Conservation (phyloP, 2,113 vertebrate species). For the Tinamus guttatus region DNA sequence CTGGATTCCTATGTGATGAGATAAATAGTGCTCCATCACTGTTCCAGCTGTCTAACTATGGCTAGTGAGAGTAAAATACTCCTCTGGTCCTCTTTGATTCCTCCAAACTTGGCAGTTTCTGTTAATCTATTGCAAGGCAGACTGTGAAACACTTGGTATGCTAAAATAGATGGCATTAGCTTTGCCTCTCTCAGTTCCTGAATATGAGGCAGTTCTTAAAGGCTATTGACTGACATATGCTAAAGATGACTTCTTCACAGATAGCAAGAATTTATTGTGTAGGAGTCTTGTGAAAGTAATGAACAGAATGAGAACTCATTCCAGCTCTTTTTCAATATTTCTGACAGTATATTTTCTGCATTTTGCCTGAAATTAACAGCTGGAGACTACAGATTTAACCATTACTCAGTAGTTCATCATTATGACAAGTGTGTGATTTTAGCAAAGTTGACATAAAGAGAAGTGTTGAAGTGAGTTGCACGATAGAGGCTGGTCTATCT, state of each 20-base stretch:
- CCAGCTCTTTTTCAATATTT: slow-evolving; percentile 1
- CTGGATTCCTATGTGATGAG: neutral
- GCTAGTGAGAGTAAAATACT: neutral
- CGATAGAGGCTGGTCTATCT: neutral
- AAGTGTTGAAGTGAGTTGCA: neutral
- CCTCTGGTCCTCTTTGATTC: neutral
- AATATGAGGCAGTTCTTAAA: neutral
- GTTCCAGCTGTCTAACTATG: neutral
- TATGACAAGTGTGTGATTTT: slow-evolving; percentile 17
- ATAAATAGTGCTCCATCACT: neutral
- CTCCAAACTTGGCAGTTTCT: neutral
- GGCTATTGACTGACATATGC: slow-evolving; percentile 6
- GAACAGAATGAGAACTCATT: slow-evolving; percentile 8
- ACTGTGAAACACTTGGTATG: neutral
- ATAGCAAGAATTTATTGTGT: slow-evolving; percentile 6
- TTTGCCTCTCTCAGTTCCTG: neutral
- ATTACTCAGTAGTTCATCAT: slow-evolving; percentile 35
- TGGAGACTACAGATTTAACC: slow-evolving; percentile 25
- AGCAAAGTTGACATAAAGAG: neutral
- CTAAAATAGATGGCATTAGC: neutral
- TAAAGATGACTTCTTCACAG: slow-evolving; percentile 40
- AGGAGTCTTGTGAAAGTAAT: slow-evolving; percentile 42
- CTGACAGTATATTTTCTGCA: slow-evolving; percentile 8
- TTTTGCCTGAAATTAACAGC: slow-evolving; percentile 2
- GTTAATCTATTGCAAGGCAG: neutral